These are phyloP conservation scores for Antheraea assamensis DNA, from an alignment of 2,888 invertebrate genomes.

Conservation along the genomic window DNA sequence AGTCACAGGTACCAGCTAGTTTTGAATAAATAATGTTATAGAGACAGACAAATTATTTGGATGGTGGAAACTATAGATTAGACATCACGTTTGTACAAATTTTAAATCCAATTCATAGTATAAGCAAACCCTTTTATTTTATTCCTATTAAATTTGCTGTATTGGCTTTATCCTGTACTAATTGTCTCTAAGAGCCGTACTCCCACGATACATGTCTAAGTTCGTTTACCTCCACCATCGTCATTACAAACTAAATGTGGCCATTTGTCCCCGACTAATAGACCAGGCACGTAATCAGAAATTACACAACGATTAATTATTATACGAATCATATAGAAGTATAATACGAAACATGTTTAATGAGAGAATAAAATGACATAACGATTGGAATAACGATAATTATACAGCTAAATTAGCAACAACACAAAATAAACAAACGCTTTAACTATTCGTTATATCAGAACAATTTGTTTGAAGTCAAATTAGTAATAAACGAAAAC, in stretches of 20 bases:
- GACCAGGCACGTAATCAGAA: conserved; percentile 3
- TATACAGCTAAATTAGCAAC: too few species aligned
- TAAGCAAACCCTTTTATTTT: not conserved
- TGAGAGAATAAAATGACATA: too few species aligned
- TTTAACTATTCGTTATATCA: too few species aligned
- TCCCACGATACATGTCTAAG: conserved; percentile 22
- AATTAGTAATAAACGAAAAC: too few species aligned
- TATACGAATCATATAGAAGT: not conserved
- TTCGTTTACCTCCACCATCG: conserved; percentile 25
- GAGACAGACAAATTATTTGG: too few species aligned
- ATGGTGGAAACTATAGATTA: too few species aligned
- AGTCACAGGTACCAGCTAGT: too few species aligned
- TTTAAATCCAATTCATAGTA: not conserved
- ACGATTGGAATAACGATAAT: too few species aligned
- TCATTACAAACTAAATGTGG: not conserved
- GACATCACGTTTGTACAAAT: not conserved
- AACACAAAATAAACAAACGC: too few species aligned
- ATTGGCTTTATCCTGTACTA: conserved; percentile 2
- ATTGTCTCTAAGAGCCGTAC: conserved; percentile 17
- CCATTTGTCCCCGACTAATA: not conserved
- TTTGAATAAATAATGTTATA: too few species aligned
- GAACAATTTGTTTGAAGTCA: too few species aligned
- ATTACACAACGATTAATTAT: not conserved
- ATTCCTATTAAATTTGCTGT: not conserved
- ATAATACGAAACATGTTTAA: too few species aligned